phyloP scores from a whole-genome alignment of 2,113 vertebrate genomes.

The Chamaea fasciata region DNA sequence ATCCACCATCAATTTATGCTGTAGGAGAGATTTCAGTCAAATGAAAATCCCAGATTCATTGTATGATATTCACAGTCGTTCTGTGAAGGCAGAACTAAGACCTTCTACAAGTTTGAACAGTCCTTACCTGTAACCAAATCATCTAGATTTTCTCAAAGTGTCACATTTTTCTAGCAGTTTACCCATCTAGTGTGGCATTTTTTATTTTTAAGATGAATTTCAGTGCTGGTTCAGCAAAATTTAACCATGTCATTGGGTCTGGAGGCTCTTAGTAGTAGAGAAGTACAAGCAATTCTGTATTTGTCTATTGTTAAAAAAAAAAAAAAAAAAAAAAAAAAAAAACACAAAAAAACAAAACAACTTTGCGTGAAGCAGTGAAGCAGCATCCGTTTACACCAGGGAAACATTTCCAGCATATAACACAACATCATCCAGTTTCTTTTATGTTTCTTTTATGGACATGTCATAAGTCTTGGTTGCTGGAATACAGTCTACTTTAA shows the following conservation, averaged over 20 bases:
- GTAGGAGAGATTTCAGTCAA: not conserved
- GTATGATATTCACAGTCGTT: not conserved
- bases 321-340: not conserved
- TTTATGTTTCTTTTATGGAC: not conserved
- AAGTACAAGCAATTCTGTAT: not conserved
- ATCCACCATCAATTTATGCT: not conserved
- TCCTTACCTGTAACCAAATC: not conserved
- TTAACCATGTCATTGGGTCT: accelerated
- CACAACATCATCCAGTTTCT: not conserved
- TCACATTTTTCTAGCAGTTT: not conserved
- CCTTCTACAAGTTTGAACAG: not conserved
- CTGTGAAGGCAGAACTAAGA: not conserved
- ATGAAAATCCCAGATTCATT: not conserved
- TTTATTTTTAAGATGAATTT: not conserved
- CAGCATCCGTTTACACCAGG: not conserved
- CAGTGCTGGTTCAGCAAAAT: not conserved
- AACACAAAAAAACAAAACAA: not conserved
- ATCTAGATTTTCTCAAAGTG: not conserved
- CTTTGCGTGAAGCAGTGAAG: not conserved
- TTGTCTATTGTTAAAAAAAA: not conserved
- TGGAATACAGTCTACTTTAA: not conserved
- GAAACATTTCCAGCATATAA: not conserved
- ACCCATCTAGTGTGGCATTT: not conserved
- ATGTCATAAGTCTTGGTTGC: not conserved
- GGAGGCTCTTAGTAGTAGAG: not conserved